A percentile compares a stretch with the other conserved stretches of the same genome.
Conservation (phyloP, 2,113 vertebrate species). For the Pao palembangensis region DNA sequence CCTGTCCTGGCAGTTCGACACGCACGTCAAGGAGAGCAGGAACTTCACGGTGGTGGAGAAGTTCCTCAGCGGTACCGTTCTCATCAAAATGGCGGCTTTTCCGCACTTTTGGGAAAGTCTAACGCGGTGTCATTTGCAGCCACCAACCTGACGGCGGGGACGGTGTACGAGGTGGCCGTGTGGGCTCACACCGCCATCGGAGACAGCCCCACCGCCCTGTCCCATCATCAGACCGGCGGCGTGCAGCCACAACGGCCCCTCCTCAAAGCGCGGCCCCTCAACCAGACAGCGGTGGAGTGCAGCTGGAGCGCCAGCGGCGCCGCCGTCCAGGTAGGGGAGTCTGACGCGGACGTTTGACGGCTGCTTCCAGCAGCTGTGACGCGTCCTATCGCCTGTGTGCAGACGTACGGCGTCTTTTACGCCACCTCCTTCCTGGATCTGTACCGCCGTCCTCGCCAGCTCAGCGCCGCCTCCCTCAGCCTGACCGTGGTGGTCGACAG, state of each 20-base stretch:
- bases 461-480: slow-evolving; percentile 72
- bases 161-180: slow-evolving; percentile 87
- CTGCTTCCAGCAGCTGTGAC: neutral
- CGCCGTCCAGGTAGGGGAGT: slow-evolving; percentile 26
- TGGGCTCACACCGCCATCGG: slow-evolving; percentile 90
- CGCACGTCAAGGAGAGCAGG: slow-evolving; percentile 85
- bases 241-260: slow-evolving; percentile 76
- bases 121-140: slow-evolving; percentile 64
- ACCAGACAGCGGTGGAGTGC: slow-evolving; percentile 92
- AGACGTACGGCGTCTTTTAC: slow-evolving; percentile 90
- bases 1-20: slow-evolving; percentile 90
- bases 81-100: neutral
- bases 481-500: slow-evolving; percentile 80
- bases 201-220: slow-evolving; percentile 88
- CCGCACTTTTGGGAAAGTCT: neutral
- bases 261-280: slow-evolving; percentile 87
- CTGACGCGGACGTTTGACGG: neutral
- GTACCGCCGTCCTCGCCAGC: slow-evolving; percentile 80
- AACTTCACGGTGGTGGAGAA: slow-evolving; percentile 75
- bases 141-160: slow-evolving; percentile 87
- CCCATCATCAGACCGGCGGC: slow-evolving; percentile 79
- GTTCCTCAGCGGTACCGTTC: slow-evolving; percentile 77
- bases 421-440: slow-evolving; percentile 93
- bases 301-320: slow-evolving; percentile 80
- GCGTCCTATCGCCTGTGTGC: neutral